Base-by-base conservation (phyloP, 2,797 vertebrate genomes). In the Macropodus opercularis region DNA sequence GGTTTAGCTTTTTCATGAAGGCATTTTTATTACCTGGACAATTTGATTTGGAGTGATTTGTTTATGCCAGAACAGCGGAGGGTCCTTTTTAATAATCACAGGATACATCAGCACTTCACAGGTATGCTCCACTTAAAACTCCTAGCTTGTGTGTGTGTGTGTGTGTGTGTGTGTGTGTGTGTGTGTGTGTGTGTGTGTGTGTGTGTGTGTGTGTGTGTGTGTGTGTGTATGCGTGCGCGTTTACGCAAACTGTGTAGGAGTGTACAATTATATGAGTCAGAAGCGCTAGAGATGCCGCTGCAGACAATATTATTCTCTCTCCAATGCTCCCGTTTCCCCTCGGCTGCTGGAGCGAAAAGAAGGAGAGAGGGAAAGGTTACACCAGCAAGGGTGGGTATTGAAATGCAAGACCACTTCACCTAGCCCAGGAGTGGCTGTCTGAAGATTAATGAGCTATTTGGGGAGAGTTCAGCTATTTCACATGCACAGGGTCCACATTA, bases 401-500 rank as follows among this genome's bases (percentile, higher is more conserved):
- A 92, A 93, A 93, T 93, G 90, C 91, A 90, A 87, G 90, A 89
- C 89, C 91, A 91, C 89, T 91, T 92, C 91, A 93, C 88, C 88
- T 83, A 79, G 77, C 81, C 84, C 79, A 89, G 77, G 89, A 92
- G 84, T 86, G 90, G 74, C 80, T 90, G 79, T 85, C 85, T 92
- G 87, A 94, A 94, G 93, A 95, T 95, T 95, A 96, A 96, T 95
- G 92, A 95, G 87, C 90, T 94, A 80, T 92, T 92, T 91, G 92
- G 89, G 90, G 83, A 91, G 90, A 92, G 87, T 94, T 94, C 91
- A 94, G 90, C 85, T 75, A 89, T 94, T 93, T 87, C 63, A 87
- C 91, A 93, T 84, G 88, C 89, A 85, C 81, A 64, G 85, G 88
- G 86, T 91, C 86, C 86, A 91, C 84, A 87, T 91, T 91, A 89